Conservation (phyloP, 23 tunicate species). For the Corella eumyota region DNA sequence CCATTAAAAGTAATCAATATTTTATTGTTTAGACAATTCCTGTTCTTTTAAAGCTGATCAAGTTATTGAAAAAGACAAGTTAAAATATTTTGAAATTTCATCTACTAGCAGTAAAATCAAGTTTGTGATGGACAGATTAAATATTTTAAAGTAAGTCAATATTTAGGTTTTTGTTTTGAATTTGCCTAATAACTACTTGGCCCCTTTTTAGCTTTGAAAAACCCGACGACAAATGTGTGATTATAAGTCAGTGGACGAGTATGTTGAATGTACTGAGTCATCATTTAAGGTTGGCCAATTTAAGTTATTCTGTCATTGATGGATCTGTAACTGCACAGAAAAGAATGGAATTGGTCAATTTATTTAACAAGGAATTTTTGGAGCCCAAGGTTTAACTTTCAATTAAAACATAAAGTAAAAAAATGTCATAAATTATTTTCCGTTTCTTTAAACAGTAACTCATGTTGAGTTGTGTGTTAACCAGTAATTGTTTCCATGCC, state of each 20-base stretch:
- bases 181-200: neutral
- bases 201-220: constrained; percentile 42
- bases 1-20: too few relatives aligned
- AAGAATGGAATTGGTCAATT: constrained; percentile 69
- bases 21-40: too few relatives aligned
- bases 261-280: constrained; percentile 45
- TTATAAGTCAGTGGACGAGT: constrained; percentile 88
- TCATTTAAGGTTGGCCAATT: constrained; percentile 30
- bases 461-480: neutral
- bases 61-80: constrained; percentile 33
- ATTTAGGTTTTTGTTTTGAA: neutral
- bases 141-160: constrained; percentile 37
- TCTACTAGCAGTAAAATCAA: constrained; percentile 48
- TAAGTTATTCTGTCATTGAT: constrained; percentile 34
- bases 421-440: too few relatives aligned
- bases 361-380: constrained; percentile 48
- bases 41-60: too few relatives aligned
- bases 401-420: neutral
- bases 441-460: neutral
- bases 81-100: constrained; percentile 40
- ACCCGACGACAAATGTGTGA: constrained; percentile 65
- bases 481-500: too few relatives aligned
- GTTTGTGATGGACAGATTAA: constrained; percentile 43
- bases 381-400: constrained; percentile 20
- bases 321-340: constrained; percentile 62